phyloP scores from a whole-genome alignment of 1,140 invertebrate species.

The Sminthurides bifidus region DNA sequence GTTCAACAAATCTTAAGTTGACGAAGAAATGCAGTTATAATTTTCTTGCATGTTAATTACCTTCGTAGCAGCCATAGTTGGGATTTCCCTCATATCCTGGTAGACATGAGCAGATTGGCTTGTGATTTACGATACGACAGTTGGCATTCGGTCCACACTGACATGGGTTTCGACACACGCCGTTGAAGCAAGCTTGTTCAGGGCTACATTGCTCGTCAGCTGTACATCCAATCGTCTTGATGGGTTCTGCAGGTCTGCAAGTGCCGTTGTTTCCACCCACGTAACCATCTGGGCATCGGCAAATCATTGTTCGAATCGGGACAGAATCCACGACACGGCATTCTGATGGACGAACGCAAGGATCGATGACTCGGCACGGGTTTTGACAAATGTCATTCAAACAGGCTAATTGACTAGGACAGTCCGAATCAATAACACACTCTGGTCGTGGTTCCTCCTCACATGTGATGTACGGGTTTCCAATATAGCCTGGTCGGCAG shows the following conservation, averaged over 20 bases:
- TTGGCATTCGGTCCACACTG: constrained; percentile 65
- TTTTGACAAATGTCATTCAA: constrained; percentile 68
- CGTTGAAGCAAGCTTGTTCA: constrained; percentile 63
- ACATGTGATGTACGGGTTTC: constrained; percentile 72
- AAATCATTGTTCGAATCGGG: constrained; percentile 76
- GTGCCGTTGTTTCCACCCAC: constrained; percentile 53
- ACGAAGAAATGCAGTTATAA: not conserved
- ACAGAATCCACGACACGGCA: constrained; percentile 67
- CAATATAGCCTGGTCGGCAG: constrained; percentile 54
- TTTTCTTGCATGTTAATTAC: constrained; percentile 25
- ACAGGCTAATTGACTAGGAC: constrained; percentile 63
- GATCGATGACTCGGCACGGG: constrained; percentile 62
- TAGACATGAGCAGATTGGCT: constrained; percentile 68
- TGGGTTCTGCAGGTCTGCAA: constrained; percentile 46
- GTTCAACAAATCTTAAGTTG: no score
- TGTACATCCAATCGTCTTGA: constrained; percentile 54
- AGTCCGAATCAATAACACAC: constrained; percentile 68
- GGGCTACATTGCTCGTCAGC: constrained; percentile 60
- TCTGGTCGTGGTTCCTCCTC: constrained; percentile 52
- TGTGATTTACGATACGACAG: constrained; percentile 66
- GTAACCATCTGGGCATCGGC: constrained; percentile 75
- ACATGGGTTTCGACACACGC: constrained; percentile 67
- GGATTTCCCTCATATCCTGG: constrained; percentile 69
- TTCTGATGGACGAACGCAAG: constrained; percentile 62
- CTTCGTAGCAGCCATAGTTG: constrained; percentile 38